Conservation (phyloP, 1,140 invertebrate species). For the Thalassaphorura encarpata region DNA sequence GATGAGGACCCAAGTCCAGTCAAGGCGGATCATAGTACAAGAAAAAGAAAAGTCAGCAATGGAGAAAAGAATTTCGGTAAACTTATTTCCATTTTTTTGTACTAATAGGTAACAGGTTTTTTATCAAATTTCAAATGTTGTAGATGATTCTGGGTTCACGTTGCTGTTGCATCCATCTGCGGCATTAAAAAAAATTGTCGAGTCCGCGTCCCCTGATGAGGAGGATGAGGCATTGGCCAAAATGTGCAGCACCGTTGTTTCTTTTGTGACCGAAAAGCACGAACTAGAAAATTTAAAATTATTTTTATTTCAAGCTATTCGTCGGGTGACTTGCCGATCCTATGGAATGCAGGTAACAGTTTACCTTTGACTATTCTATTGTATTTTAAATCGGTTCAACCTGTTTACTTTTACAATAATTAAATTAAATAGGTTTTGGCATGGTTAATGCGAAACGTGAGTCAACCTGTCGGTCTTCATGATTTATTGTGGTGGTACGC, state of each 20-base stretch:
- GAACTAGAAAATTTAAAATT: conserved; percentile 66
- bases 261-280: conserved; percentile 74
- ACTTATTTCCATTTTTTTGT: background rate
- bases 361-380: background rate
- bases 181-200: conserved; percentile 40
- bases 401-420: conserved; percentile 32
- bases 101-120: background rate
- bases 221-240: conserved; percentile 20
- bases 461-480: conserved; percentile 78
- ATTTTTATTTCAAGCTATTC: conserved; percentile 70
- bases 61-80: conserved; percentile 19
- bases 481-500: conserved; percentile 95
- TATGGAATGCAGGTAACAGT: conserved; percentile 62
- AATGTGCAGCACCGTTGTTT: conserved; percentile 47
- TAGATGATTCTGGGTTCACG: conserved; percentile 2
- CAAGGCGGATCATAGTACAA: background rate
- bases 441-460: conserved; percentile 86
- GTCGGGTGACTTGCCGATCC: conserved; percentile 72
- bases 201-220: conserved; percentile 31
- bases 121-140: background rate
- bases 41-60: conserved; percentile 27
- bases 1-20: background rate
- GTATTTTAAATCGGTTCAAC: background rate
- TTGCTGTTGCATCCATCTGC: conserved; percentile 17
- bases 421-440: conserved; percentile 89